Evolutionary conservation across 2,113 vertebrate species (phyloP).

Genomic region (Myocastor coypus): DNA sequence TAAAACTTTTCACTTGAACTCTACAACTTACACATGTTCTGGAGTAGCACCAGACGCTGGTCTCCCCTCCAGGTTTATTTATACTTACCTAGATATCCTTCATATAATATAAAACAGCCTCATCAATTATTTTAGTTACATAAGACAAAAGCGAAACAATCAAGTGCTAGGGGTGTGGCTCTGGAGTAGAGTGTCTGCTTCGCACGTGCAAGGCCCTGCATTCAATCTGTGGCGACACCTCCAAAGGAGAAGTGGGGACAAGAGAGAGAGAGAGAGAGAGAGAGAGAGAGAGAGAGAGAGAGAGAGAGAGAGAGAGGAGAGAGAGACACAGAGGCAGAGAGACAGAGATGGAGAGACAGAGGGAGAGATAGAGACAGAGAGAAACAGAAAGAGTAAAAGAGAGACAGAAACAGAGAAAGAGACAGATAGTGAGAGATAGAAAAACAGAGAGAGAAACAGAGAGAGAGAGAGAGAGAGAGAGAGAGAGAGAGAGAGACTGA

Average conservation of each 20-base stretch:
- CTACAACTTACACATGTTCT: not conserved
- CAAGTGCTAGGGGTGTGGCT: not conserved
- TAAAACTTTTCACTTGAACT: not conserved
- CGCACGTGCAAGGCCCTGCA: not conserved
- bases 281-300: not conserved
- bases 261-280: not conserved
- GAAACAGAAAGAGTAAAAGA: no score
- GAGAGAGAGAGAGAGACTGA: no score
- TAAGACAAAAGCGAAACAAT: not conserved
- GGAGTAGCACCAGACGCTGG: not conserved
- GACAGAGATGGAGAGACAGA: no score
- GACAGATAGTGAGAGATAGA: no score
- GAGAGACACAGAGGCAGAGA: no score
- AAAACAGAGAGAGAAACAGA: no score
- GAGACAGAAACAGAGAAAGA: no score
- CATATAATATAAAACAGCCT: not conserved
- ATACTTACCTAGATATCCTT: not conserved
- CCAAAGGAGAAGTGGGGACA: not conserved
- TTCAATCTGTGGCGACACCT: no score
- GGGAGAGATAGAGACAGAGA: no score
- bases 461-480: no score
- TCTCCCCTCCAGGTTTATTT: not conserved
- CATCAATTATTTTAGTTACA: constrained; percentile 1
- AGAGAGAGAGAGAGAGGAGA: no score
- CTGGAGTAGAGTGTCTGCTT: not conserved